A percentile compares a stretch with the other conserved stretches of the same genome.
Evolutionary conservation across 2,888 invertebrate species (phyloP).

Genomic region (Andrena haemorrhoa): DNA sequence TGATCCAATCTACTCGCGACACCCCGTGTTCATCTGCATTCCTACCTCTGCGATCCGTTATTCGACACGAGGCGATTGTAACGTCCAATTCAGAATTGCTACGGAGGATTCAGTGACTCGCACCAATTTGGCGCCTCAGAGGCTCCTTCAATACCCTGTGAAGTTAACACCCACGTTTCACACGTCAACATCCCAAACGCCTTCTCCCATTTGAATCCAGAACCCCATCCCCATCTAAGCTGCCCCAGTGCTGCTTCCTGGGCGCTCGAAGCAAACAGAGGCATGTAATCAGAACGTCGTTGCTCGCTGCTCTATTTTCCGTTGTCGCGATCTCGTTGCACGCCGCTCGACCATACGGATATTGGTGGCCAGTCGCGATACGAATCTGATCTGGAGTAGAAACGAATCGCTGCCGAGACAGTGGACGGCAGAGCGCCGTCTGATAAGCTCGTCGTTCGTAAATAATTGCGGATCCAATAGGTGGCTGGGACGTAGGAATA

Average conservation of each 20-base stretch:
- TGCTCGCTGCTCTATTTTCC: slow-evolving; percentile 39
- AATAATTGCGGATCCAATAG: slow-evolving; percentile 47
- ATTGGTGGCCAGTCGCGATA: slow-evolving; percentile 34
- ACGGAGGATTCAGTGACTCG: background rate
- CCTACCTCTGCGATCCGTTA: slow-evolving; percentile 1
- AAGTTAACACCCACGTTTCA: too few relatives aligned
- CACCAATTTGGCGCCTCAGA: too few relatives aligned
- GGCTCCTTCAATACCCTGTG: too few relatives aligned
- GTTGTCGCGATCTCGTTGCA: slow-evolving; percentile 25
- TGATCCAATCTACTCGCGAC: slow-evolving; percentile 33
- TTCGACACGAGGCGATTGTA: background rate
- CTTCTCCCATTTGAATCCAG: background rate
- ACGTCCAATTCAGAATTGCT: background rate
- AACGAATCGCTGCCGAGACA: slow-evolving; percentile 43
- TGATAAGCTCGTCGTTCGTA: slow-evolving; percentile 50
- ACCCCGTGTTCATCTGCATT: slow-evolving; percentile 22
- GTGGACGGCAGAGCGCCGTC: background rate
- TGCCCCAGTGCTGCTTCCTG: background rate
- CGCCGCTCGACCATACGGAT: slow-evolving; percentile 3
- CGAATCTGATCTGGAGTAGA: slow-evolving; percentile 43
- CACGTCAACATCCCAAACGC: background rate
- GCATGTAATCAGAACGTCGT: slow-evolving; percentile 19
- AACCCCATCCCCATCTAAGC: background rate
- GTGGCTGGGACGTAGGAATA: background rate
- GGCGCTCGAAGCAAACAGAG: background rate